These are phyloP conservation scores for Pterocles orientalis DNA, from an alignment of 2,113 vertebrate genomes.

Conservation along the genomic window DNA sequence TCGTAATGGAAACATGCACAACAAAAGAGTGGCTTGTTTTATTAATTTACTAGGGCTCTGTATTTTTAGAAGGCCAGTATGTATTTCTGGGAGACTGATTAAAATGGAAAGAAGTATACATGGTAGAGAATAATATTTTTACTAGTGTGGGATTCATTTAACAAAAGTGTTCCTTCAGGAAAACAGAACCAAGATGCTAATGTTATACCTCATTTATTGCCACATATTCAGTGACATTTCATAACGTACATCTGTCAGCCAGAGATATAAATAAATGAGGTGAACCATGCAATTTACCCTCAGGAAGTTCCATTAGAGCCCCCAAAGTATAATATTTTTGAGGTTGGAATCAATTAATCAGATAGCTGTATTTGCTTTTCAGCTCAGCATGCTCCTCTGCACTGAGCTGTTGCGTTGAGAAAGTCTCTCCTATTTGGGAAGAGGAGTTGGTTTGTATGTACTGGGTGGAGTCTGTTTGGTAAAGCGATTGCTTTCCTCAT, in stretches of 20 bases:
- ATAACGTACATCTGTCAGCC: slow-evolving; percentile 89
- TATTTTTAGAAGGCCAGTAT: slow-evolving; percentile 35
- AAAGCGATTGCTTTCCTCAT: slow-evolving; percentile 59
- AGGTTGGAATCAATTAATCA: slow-evolving; percentile 92
- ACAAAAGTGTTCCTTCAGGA: slow-evolving; percentile 81
- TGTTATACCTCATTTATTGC: slow-evolving; percentile 85
- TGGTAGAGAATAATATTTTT: slow-evolving; percentile 71
- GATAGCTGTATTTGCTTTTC: slow-evolving; percentile 79
- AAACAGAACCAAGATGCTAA: slow-evolving; percentile 81
- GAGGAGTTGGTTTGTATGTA: slow-evolving; percentile 52
- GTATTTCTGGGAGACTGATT: slow-evolving; percentile 48
- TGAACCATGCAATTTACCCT: slow-evolving; percentile 86
- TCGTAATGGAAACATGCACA: slow-evolving; percentile 21
- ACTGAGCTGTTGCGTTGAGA: slow-evolving; percentile 73
- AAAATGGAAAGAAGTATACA: slow-evolving; percentile 47
- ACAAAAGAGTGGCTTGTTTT: slow-evolving; percentile 54
- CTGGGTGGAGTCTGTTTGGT: slow-evolving; percentile 56
- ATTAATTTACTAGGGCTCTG: slow-evolving; percentile 37
- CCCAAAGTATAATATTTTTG: slow-evolving; percentile 88
- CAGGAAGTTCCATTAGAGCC: slow-evolving; percentile 85
- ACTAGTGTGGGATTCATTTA: slow-evolving; percentile 79
- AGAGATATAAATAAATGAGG: slow-evolving; percentile 82
- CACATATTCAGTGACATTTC: slow-evolving; percentile 86
- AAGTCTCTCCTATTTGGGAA: slow-evolving; percentile 55
- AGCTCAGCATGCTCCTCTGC: slow-evolving; percentile 68